These are phyloP conservation scores for Dolichomitus sp. DNA, from an alignment of 2,888 invertebrate genomes.

Conservation along the genomic window DNA sequence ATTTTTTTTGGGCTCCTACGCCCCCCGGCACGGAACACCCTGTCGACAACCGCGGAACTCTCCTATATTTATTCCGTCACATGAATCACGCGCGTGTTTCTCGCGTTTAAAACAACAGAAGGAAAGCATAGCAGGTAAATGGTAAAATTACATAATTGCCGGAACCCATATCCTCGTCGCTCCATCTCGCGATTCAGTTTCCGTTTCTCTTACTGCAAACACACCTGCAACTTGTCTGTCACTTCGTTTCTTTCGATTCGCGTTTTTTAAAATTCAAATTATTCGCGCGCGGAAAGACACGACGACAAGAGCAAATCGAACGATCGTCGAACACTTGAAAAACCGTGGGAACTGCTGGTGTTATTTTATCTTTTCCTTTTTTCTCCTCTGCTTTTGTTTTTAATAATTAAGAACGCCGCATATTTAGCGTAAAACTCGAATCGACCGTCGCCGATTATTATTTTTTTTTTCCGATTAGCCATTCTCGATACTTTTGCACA, in stretches of 20 bases:
- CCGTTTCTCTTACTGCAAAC: neutral
- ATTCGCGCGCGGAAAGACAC: slow-evolving; percentile 12
- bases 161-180: slow-evolving; percentile 40
- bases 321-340: slow-evolving; percentile 7
- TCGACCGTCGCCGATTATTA: neutral
- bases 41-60: slow-evolving; percentile 82
- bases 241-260: neutral
- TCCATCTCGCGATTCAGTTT: slow-evolving; percentile 21
- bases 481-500: neutral
- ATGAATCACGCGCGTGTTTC: slow-evolving; percentile 47
- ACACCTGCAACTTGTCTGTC: neutral
- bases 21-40: slow-evolving; percentile 85
- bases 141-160: slow-evolving; percentile 52
- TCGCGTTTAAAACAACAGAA: slow-evolving; percentile 35
- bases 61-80: slow-evolving; percentile 49
- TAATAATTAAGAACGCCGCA: neutral
- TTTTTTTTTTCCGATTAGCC: neutral
- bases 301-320: slow-evolving; percentile 26
- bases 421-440: neutral
- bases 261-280: neutral
- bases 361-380: slow-evolving; percentile 1
- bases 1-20: slow-evolving; percentile 82
- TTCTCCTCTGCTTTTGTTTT: neutral
- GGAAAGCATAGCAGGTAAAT: neutral
- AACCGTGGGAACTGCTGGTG: slow-evolving; percentile 19